These are phyloP conservation scores for Carcina quercana DNA, from an alignment of 2,888 invertebrate species.

Conservation along the genomic window DNA sequence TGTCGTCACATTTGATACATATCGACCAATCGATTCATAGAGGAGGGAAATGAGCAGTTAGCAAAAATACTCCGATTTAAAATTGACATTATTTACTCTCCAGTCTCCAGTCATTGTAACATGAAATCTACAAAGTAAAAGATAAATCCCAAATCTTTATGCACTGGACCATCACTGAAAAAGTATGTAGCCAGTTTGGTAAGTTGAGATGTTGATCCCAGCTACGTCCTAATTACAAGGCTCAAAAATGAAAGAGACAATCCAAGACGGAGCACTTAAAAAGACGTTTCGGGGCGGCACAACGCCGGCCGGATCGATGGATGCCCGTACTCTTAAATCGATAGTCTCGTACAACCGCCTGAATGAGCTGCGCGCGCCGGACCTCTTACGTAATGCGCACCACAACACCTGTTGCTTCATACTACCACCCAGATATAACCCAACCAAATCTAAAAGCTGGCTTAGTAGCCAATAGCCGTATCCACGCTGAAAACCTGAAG, in stretches of 20 bases:
- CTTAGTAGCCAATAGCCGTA: constrained; percentile 4
- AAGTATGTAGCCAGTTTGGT: too few relatives aligned
- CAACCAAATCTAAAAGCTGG: constrained; percentile 32
- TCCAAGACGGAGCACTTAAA: constrained; percentile 40
- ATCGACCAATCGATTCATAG: too few relatives aligned
- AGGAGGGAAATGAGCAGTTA: too few relatives aligned
- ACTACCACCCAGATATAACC: constrained; percentile 61
- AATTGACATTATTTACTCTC: not conserved
- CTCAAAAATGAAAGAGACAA: constrained; percentile 30
- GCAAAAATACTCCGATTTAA: not conserved
- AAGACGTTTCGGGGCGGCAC: constrained; percentile 44
- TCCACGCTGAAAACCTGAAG: constrained; percentile 12
- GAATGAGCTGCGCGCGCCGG: constrained; percentile 68
- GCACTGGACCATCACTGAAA: too few relatives aligned
- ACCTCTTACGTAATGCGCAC: constrained; percentile 64
- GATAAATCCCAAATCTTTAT: too few relatives aligned
- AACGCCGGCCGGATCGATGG: constrained; percentile 50
- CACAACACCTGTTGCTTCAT: constrained; percentile 63
- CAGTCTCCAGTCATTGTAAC: not conserved
- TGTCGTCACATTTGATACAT: too few relatives aligned
- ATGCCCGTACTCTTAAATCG: constrained; percentile 56
- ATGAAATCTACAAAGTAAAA: too few relatives aligned
- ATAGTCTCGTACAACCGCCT: constrained; percentile 59
- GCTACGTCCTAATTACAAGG: constrained; percentile 5
- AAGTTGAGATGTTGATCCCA: too few relatives aligned